phyloP scores from a whole-genome alignment of 2,888 invertebrate genomes.

The Trachelus iudaicus region DNA sequence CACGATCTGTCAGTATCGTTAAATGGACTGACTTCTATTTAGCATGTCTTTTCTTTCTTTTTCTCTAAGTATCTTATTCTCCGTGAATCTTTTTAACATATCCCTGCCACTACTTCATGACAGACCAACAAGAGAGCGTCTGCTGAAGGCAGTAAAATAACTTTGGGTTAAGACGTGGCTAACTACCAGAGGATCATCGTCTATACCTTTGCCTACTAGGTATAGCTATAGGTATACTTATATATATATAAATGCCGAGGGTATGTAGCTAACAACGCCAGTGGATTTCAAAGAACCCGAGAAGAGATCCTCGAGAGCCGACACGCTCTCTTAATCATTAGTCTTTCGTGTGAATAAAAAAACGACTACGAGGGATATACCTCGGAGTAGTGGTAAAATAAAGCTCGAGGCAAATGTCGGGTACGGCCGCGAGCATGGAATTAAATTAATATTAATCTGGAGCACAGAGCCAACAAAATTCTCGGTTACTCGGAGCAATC shows the following conservation, averaged over 20 bases:
- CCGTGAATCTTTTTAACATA: background rate
- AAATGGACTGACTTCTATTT: background rate
- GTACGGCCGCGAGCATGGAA: constrained; percentile 58
- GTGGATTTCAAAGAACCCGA: constrained; percentile 22
- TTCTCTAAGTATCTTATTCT: background rate
- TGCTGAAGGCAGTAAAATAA: background rate
- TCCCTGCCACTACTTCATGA: constrained; percentile 8
- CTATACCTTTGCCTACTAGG: constrained; percentile 10
- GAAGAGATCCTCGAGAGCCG: constrained; percentile 14
- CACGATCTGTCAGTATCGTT: background rate
- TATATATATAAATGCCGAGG: no score
- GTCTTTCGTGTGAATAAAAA: constrained; percentile 41
- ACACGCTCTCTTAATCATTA: constrained; percentile 52
- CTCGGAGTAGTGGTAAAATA: background rate
- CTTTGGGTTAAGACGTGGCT: constrained; percentile 7
- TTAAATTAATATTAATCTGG: constrained; percentile 62
- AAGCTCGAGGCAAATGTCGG: constrained; percentile 17
- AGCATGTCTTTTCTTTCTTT: background rate
- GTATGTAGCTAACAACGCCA: background rate
- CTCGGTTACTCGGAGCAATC: constrained; percentile 44
- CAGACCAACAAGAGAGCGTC: constrained; percentile 7
- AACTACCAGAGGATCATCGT: constrained; percentile 16
- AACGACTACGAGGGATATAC: constrained; percentile 32
- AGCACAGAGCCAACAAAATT: constrained; percentile 52
- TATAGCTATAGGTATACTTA: background rate